These are phyloP conservation scores for Ochropacha duplaris DNA, from an alignment of 2,888 invertebrate genomes.

Conservation along the genomic window DNA sequence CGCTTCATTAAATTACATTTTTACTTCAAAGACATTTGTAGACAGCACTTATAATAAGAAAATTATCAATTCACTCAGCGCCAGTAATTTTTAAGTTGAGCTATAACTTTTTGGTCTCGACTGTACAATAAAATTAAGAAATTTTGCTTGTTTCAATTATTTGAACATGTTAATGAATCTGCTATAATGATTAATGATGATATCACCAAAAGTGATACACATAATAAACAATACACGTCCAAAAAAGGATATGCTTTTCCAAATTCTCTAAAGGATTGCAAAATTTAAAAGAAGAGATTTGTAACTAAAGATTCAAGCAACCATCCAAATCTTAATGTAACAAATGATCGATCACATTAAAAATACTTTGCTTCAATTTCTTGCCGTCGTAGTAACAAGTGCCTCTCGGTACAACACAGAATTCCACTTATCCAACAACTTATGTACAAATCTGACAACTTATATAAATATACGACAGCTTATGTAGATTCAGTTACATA, in stretches of 20 bases:
- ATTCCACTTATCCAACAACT: constrained; percentile 25
- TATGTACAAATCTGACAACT: constrained; percentile 15
- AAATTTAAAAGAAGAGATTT: background rate
- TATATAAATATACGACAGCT: background rate
- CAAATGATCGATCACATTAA: background rate
- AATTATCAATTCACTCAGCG: background rate
- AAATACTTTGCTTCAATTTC: background rate
- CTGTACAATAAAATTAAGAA: too few species aligned
- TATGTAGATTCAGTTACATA: background rate
- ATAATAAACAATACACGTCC: background rate
- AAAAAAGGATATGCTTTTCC: too few species aligned
- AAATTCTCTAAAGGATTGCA: too few species aligned
- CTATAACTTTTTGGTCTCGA: too few species aligned
- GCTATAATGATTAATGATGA: too few species aligned
- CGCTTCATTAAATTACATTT: background rate
- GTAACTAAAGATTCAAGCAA: background rate
- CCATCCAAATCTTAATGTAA: background rate
- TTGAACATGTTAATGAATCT: too few species aligned
- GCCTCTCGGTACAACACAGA: constrained; percentile 15
- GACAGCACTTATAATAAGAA: background rate
- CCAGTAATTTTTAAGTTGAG: too few species aligned
- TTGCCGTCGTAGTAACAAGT: background rate
- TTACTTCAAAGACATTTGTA: background rate
- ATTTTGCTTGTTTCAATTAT: too few species aligned
- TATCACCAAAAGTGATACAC: too few species aligned